A percentile compares a stretch with the other conserved stretches of the same genome.
Conservation (phyloP, 1,140 invertebrate genomes). For the Papilio machaon region DNA sequence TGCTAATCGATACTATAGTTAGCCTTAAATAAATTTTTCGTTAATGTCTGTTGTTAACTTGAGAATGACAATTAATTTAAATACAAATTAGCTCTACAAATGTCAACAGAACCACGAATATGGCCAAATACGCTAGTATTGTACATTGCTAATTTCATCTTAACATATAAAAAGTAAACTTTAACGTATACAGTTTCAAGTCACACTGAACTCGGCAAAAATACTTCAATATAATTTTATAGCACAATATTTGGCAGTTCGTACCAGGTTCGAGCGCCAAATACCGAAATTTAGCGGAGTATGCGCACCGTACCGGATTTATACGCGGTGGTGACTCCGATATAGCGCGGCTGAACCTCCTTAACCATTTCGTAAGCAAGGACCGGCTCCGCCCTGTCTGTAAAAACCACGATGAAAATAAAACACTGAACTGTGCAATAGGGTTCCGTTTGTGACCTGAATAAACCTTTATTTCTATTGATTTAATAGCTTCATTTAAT, state of each 20-base stretch:
- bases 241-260: background rate
- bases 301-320: slow-evolving; percentile 5
- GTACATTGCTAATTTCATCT: background rate
- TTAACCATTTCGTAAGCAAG: slow-evolving; percentile 35
- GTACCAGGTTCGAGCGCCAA: background rate
- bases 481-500: background rate
- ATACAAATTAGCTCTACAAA: background rate
- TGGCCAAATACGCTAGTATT: background rate
- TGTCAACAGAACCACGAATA: background rate
- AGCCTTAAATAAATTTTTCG: background rate
- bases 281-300: background rate
- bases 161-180: background rate
- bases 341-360: slow-evolving; percentile 27
- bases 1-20: background rate
- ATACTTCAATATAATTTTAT: background rate
- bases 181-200: background rate
- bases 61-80: background rate
- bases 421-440: slow-evolving; percentile 47
- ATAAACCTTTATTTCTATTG: background rate
- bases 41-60: too few species aligned
- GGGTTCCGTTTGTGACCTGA: slow-evolving; percentile 36
- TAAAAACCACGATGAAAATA: slow-evolving; percentile 54
- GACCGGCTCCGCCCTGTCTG: slow-evolving; percentile 53
- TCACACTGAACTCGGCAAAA: background rate
- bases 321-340: slow-evolving; percentile 9